Percentiles rank a stretch among this genome's conserved stretches.
Evolutionary conservation across 2,888 invertebrate genomes (phyloP).

Genomic region (Sinhomidia bicolor): DNA sequence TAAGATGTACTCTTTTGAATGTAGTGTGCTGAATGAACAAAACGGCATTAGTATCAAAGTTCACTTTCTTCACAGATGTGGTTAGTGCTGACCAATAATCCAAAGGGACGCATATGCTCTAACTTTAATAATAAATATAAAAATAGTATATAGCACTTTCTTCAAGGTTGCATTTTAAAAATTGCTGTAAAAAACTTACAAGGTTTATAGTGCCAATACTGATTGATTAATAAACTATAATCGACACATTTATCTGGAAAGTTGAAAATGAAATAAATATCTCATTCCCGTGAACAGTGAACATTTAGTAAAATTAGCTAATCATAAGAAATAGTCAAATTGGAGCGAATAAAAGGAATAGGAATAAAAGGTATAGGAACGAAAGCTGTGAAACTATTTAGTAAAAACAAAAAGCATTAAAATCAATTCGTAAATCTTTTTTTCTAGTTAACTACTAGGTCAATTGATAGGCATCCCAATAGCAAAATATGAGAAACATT

Average conservation of each 20-base stretch:
- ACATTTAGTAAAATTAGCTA: not conserved
- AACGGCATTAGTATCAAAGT: not conserved
- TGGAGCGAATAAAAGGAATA: too few relatives aligned
- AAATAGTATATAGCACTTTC: not conserved
- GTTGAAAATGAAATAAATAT: not conserved
- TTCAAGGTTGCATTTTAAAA: not conserved
- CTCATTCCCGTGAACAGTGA: not conserved
- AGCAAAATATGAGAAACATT: too few relatives aligned
- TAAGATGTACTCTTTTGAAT: too few relatives aligned
- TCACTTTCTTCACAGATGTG: not conserved
- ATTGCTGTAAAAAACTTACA: conserved; percentile 36
- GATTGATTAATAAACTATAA: not conserved
- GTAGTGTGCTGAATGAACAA: not conserved
- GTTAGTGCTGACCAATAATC: not conserved
- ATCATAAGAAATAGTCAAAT: not conserved
- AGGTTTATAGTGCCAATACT: conserved; percentile 54
- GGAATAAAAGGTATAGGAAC: too few relatives aligned
- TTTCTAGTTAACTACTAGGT: too few relatives aligned
- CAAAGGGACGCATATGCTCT: conserved; percentile 5
- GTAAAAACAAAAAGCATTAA: too few relatives aligned
- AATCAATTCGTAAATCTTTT: too few relatives aligned
- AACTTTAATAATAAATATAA: too few relatives aligned
- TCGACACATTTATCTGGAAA: too few relatives aligned
- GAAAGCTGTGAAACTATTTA: too few relatives aligned
- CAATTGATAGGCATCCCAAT: too few relatives aligned